These are phyloP conservation scores for Cariama cristata DNA, from an alignment of 2,113 vertebrate genomes.

Conservation along the genomic window DNA sequence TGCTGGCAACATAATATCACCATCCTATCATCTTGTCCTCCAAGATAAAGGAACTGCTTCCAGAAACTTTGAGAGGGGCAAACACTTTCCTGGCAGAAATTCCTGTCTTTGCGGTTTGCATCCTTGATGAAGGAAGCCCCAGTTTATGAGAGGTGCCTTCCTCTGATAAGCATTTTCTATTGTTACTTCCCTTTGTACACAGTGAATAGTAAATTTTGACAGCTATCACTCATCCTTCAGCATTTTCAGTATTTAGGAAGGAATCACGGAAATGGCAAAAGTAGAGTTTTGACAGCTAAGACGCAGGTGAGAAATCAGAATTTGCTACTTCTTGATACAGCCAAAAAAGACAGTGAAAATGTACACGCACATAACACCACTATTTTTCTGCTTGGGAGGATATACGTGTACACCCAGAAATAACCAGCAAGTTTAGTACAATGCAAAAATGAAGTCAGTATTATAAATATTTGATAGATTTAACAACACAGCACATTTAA, in stretches of 20 bases:
- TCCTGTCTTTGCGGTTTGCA: not conserved
- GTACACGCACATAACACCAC: rapidly evolving
- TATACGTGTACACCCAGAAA: not conserved
- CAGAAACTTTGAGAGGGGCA: not conserved
- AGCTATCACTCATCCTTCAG: conserved; percentile 37
- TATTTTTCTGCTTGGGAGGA: not conserved
- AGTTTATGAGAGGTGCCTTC: not conserved
- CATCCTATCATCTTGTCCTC: not conserved
- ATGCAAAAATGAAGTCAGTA: not conserved
- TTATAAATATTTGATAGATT: not conserved
- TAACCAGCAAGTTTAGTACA: not conserved
- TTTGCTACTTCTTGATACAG: not conserved
- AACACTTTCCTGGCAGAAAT: not conserved
- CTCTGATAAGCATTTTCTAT: not conserved
- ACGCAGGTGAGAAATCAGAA: conserved; percentile 16
- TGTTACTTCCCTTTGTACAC: not conserved
- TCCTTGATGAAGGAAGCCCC: not conserved
- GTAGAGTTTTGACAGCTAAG: conserved; percentile 18
- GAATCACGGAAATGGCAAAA: not conserved
- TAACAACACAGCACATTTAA: not conserved
- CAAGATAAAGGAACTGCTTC: not conserved
- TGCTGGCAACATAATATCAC: not conserved
- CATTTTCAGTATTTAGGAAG: not conserved
- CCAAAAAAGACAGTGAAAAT: not conserved
- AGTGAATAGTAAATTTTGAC: conserved; percentile 1